A percentile compares a stretch with the other conserved stretches of the same genome.
phyloP scores from a whole-genome alignment of 53 echinoderm and acorn worm species.

The Luidia sarsii region DNA sequence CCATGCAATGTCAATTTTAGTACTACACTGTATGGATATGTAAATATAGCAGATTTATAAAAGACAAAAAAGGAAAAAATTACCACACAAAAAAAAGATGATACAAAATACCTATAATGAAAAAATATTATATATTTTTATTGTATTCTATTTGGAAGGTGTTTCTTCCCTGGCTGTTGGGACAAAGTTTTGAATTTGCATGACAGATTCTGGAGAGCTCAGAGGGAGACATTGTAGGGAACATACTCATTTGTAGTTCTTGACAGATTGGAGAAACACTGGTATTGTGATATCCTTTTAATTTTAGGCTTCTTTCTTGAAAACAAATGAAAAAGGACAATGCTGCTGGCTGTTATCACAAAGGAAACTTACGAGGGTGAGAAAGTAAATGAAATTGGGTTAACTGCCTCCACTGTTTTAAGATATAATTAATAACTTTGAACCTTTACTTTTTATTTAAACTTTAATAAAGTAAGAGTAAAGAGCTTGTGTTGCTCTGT shows the following conservation, averaged over 20 bases:
- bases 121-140: conserved; percentile 54
- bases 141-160: conserved; percentile 48
- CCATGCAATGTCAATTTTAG: conserved; percentile 19
- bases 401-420: too few relatives aligned
- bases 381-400: too few relatives aligned
- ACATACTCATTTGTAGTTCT: too few relatives aligned
- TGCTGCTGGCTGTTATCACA: neutral
- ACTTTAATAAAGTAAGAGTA: neutral
- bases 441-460: conserved; percentile 23
- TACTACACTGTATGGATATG: conserved; percentile 54
- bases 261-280: too few relatives aligned
- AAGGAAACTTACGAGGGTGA: too few relatives aligned
- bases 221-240: too few relatives aligned
- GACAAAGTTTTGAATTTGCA: too few relatives aligned
- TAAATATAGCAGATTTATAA: conserved; percentile 55
- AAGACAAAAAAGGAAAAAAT: neutral
- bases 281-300: neutral
- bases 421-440: neutral
- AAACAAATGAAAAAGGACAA: neutral
- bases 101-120: conserved; percentile 37
- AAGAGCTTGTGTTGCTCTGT: neutral
- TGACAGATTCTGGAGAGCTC: too few relatives aligned
- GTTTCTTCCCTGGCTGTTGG: too few relatives aligned
- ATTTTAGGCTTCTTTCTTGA: neutral
- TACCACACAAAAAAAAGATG: neutral